Percentiles rank a stretch among this genome's conserved stretches.
Evolutionary conservation across 2,888 invertebrate species (phyloP).

Genomic region (Dyspetes luteomarginatus): DNA sequence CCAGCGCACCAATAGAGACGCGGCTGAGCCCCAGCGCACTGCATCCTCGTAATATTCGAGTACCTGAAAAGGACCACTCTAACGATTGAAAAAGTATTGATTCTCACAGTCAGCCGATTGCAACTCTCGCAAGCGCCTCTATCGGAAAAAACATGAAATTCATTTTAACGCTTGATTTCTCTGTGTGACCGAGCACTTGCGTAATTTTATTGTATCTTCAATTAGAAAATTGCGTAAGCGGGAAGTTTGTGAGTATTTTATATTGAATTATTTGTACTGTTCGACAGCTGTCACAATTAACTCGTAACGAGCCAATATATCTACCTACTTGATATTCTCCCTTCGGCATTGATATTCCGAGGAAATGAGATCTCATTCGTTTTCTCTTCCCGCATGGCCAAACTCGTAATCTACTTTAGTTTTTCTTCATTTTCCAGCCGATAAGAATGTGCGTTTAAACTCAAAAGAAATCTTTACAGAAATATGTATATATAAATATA

Average conservation of each 20-base stretch:
- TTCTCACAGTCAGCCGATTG: too few relatives aligned
- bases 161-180: background rate
- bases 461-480: background rate
- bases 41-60: conserved; percentile 5
- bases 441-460: background rate
- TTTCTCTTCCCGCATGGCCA: conserved; percentile 62
- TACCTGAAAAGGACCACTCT: background rate
- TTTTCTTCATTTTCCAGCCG: background rate
- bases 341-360: conserved; percentile 58
- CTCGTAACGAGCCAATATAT: conserved; percentile 23
- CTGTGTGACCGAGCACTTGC: background rate
- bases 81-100: background rate
- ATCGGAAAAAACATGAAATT: background rate
- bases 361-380: conserved; percentile 38
- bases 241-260: background rate
- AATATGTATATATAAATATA: too few relatives aligned
- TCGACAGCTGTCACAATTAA: too few relatives aligned
- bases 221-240: conserved; percentile 18
- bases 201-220: background rate
- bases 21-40: too few relatives aligned
- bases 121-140: background rate
- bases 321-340: conserved; percentile 17
- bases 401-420: conserved; percentile 13
- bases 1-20: too few relatives aligned
- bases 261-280: too few relatives aligned